A percentile compares a stretch with the other conserved stretches of the same genome.
phyloP scores from a whole-genome alignment of 1,140 invertebrate species.

The Megathymus violae region DNA sequence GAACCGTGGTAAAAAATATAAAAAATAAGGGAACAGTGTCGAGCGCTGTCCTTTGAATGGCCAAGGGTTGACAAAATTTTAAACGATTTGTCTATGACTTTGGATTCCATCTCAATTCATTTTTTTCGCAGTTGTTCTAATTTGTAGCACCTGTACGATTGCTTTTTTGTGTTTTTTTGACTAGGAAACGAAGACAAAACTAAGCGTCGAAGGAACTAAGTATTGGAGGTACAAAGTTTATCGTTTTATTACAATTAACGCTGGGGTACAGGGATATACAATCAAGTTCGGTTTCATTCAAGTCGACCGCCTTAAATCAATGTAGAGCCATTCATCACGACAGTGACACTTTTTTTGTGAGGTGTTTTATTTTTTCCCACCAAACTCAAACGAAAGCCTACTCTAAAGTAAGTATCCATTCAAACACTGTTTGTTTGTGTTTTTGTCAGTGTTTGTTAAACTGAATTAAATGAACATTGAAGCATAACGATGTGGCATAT shows the following conservation, averaged over 20 bases:
- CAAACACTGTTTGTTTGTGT: conserved; percentile 28
- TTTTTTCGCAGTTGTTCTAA: conserved; percentile 65
- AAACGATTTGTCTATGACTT: conserved; percentile 73
- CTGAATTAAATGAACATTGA: conserved; percentile 58
- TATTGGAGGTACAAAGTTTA: conserved; percentile 51
- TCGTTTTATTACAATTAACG: conserved; percentile 65
- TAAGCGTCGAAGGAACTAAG: conserved; percentile 1
- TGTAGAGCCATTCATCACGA: conserved; percentile 65
- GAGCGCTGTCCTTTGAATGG: conserved; percentile 58
- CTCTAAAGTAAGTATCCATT: conserved; percentile 30
- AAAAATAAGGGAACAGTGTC: conserved; percentile 66
- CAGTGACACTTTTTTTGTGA: conserved; percentile 56
- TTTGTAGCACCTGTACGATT: conserved; percentile 54
- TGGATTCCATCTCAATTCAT: conserved; percentile 63
- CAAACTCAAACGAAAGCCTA: conserved; percentile 30
- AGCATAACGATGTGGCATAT: conserved; percentile 71
- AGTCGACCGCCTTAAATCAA: conserved; percentile 71
- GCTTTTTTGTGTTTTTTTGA: conserved; percentile 35
- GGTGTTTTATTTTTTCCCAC: conserved; percentile 29
- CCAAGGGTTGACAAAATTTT: conserved; percentile 71
- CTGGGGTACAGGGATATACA: conserved; percentile 50
- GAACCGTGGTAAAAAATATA: conserved; percentile 62
- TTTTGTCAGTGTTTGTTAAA: conserved; percentile 43
- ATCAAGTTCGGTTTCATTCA: conserved; percentile 54
- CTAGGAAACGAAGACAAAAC: not conserved